phyloP scores from a whole-genome alignment of 2,888 invertebrate genomes.

The Ganaspis brasiliensis region DNA sequence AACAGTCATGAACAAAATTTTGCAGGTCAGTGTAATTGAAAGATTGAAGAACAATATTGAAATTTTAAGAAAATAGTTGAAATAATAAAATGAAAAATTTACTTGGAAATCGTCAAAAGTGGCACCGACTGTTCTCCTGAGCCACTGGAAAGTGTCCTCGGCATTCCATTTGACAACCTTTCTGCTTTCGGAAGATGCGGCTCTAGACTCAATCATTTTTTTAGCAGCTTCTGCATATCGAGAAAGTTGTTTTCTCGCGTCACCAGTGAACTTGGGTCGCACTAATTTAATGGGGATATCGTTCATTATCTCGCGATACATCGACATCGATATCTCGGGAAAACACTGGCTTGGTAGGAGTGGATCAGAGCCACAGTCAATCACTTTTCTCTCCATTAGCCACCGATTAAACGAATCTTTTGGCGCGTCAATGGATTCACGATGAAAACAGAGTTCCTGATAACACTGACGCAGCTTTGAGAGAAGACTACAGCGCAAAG shows the following conservation, averaged over 20 bases:
- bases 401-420: slow-evolving; percentile 98
- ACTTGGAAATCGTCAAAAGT: slow-evolving; percentile 96
- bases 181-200: slow-evolving; percentile 95
- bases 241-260: slow-evolving; percentile 96
- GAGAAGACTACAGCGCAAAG: slow-evolving; percentile 90
- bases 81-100: too few relatives aligned
- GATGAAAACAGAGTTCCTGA: slow-evolving; percentile 95
- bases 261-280: slow-evolving; percentile 97
- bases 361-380: slow-evolving; percentile 91
- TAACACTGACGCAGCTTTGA: slow-evolving; percentile 94
- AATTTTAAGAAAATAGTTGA: too few relatives aligned
- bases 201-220: slow-evolving; percentile 96
- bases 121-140: slow-evolving; percentile 95
- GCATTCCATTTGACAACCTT: slow-evolving; percentile 99
- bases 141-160: slow-evolving; percentile 98
- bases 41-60: too few relatives aligned
- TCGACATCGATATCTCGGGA: slow-evolving; percentile 95
- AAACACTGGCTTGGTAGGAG: slow-evolving; percentile 95
- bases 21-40: too few relatives aligned
- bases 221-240: slow-evolving; percentile 98
- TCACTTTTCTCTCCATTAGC: slow-evolving; percentile 96
- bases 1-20: too few relatives aligned
- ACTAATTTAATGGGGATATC: slow-evolving; percentile 98
- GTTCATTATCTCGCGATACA: slow-evolving; percentile 99
- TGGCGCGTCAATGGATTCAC: slow-evolving; percentile 97